These are phyloP conservation scores for Bombus sibiricus DNA, from an alignment of 1,140 invertebrate species.

Conservation along the genomic window DNA sequence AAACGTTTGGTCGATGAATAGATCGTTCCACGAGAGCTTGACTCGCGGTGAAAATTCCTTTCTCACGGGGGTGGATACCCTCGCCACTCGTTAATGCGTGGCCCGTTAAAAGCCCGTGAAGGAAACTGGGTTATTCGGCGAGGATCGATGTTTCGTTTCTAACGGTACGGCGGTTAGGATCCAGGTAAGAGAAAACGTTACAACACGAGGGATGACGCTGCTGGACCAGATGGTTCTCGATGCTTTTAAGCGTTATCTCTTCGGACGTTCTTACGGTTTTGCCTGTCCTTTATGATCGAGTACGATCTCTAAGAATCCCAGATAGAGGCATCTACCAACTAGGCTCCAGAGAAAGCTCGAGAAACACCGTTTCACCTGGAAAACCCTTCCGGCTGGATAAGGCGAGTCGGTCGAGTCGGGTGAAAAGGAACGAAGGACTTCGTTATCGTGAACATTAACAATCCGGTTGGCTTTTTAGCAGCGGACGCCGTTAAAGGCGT, in stretches of 20 bases:
- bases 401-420: neutral
- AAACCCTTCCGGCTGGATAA: slow-evolving; percentile 1
- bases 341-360: neutral
- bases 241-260: slow-evolving; percentile 38
- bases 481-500: slow-evolving; percentile 36
- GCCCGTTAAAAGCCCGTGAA: slow-evolving; percentile 51
- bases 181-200: slow-evolving; percentile 47
- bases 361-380: slow-evolving; percentile 11
- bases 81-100: slow-evolving; percentile 37
- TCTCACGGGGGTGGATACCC: slow-evolving; percentile 56
- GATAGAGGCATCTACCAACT: too few relatives aligned
- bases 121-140: slow-evolving; percentile 60
- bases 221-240: slow-evolving; percentile 14
- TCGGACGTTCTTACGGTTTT: neutral
- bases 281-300: neutral
- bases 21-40: neutral
- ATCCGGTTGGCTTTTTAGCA: slow-evolving; percentile 33
- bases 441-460: slow-evolving; percentile 24
- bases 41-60: slow-evolving; percentile 35
- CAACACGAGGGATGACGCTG: neutral
- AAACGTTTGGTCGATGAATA: neutral
- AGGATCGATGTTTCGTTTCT: slow-evolving; percentile 40
- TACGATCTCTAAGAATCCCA: too few relatives aligned
- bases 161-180: slow-evolving; percentile 44
- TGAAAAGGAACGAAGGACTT: neutral